These are phyloP conservation scores for Clepsis dumicolana DNA, from an alignment of 2,888 invertebrate genomes.

Conservation along the genomic window DNA sequence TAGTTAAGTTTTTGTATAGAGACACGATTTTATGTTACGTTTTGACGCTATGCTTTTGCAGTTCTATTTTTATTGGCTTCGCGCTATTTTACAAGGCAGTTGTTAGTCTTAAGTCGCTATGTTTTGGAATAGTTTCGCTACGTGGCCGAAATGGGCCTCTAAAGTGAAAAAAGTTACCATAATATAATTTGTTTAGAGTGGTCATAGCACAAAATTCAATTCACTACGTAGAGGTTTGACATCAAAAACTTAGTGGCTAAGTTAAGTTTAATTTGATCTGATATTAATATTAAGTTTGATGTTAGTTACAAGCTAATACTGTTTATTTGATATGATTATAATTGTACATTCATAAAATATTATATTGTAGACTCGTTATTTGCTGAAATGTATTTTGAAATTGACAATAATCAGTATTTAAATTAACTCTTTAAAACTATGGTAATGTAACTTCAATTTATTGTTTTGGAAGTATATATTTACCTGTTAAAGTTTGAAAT, in stretches of 20 bases:
- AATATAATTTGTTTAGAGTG: slow-evolving; percentile 47
- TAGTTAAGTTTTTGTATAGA: slow-evolving; percentile 68
- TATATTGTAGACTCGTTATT: slow-evolving; percentile 55
- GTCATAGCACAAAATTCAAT: slow-evolving; percentile 47
- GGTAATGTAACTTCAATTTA: slow-evolving; percentile 66
- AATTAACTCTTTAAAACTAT: slow-evolving; percentile 63
- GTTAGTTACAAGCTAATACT: slow-evolving; percentile 53
- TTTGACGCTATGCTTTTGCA: slow-evolving; percentile 51
- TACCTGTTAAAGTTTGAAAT: slow-evolving; percentile 79
- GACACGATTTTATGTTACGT: slow-evolving; percentile 64
- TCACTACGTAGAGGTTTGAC: slow-evolving; percentile 42
- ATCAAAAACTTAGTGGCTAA: slow-evolving; percentile 46
- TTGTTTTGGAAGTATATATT: slow-evolving; percentile 79
- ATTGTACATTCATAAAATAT: slow-evolving; percentile 53
- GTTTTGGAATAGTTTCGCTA: slow-evolving; percentile 6
- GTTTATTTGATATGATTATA: slow-evolving; percentile 49
- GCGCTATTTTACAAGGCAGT: slow-evolving; percentile 49
- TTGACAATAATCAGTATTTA: slow-evolving; percentile 86
- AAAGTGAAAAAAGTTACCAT: slow-evolving; percentile 49
- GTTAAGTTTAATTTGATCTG: slow-evolving; percentile 54
- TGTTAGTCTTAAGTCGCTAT: slow-evolving; percentile 47
- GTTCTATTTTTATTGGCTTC: slow-evolving; percentile 26
- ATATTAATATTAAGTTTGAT: slow-evolving; percentile 55
- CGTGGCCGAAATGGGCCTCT: slow-evolving; percentile 15
- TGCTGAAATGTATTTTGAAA: slow-evolving; percentile 72